phyloP scores from a whole-genome alignment of 1,140 invertebrate species.

The Araneus ventricosus region DNA sequence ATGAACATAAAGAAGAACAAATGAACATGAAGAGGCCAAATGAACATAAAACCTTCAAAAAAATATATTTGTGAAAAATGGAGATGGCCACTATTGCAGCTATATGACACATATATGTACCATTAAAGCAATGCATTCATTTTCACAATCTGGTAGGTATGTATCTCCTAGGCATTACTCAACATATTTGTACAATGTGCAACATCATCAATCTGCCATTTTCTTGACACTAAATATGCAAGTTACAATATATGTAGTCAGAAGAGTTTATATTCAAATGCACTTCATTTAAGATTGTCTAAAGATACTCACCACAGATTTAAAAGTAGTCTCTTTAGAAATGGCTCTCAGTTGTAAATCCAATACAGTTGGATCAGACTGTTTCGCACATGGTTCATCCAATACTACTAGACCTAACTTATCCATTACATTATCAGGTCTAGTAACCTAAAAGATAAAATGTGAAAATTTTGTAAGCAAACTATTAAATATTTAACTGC shows the following conservation, averaged over 20 bases:
- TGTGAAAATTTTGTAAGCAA: too few species aligned
- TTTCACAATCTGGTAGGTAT: too few species aligned
- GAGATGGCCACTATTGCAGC: too few species aligned
- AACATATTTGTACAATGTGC: not conserved
- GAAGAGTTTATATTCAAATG: not conserved
- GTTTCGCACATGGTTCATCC: conserved; percentile 96
- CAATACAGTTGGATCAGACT: conserved; percentile 96
- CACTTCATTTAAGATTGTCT: not conserved
- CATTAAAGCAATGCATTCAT: too few species aligned
- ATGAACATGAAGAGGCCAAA: too few species aligned
- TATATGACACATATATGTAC: too few species aligned
- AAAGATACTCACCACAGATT: conserved; percentile 79
- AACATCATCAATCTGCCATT: not conserved
- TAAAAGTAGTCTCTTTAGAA: conserved; percentile 85
- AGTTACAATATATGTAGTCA: not conserved
- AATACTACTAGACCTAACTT: conserved; percentile 91
- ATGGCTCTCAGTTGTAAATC: conserved; percentile 95
- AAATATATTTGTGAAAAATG: too few species aligned
- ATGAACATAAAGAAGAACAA: too few species aligned
- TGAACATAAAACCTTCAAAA: too few species aligned
- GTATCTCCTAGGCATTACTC: too few species aligned
- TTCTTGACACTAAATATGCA: not conserved
- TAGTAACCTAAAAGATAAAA: conserved; percentile 82
- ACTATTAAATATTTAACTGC: too few species aligned
- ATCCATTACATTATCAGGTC: conserved; percentile 88